Base-by-base conservation (phyloP, 2,113 vertebrate species). In the Neogale vison region DNA sequence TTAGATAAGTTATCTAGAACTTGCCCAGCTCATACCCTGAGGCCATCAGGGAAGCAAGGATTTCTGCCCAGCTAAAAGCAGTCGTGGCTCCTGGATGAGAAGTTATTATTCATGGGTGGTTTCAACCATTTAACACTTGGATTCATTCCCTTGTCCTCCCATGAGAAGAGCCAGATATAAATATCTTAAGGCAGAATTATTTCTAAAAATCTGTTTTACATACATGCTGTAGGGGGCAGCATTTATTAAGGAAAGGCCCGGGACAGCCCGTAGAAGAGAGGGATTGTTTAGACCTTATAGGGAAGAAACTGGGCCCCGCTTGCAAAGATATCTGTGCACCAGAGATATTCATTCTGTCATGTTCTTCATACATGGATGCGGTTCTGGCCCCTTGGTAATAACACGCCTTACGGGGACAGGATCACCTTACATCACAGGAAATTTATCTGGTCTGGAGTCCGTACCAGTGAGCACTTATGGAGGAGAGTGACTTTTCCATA, bases 151-250 rank as follows among this genome's bases (percentile, higher is more conserved):
- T 59, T 84, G 23, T 7, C 14, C 80, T 83, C 69, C 76, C 31
- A 67, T 50, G 52, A 34, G 50, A 88, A 82, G 39, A 82, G 26
- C 39, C 83, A 77, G 47, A 36, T 89, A n/a, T 0, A 61, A 74
- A 31, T 50, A 26, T 80, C 72, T 45, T 86, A 50, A 52, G 52
- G 67, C 34, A 50, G 13, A 13, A 36, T 57, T 81, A 57, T 81
- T 81, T n/a, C 9, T 31, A 13, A 50, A 57, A 63, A 34, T 10
- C 47, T 39, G 34, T 94, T 96, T 82, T 36, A 52, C 15, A 1
- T 67, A 21, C 7, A 34, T 90, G 17, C 97, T 90, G 36, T 50
- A 97, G 97, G 29, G 90, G 96, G 92, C 97, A 97, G 84, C 45
- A 77, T 92, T 94, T 84, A 71, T 93, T 87, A 92, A 89, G 57